These are phyloP conservation scores for Tenthredo amoena DNA, from an alignment of 2,888 invertebrate genomes.

Conservation along the genomic window DNA sequence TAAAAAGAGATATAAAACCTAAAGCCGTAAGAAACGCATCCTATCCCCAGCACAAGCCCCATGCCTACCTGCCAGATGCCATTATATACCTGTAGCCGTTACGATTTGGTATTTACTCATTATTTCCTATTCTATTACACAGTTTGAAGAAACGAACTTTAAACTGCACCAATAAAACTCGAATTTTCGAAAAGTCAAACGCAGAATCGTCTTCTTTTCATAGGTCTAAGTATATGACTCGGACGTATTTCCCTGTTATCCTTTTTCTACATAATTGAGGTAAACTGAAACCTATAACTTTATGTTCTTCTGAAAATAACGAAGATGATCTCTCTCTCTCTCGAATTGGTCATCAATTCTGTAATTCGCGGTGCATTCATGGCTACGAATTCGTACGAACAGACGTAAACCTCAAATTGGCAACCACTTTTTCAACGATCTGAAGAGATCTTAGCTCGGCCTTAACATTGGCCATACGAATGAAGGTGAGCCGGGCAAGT, in stretches of 20 bases:
- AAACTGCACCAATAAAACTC: not conserved
- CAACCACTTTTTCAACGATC: not conserved
- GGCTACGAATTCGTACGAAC: not conserved
- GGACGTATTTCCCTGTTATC: not conserved
- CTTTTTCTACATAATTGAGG: not conserved
- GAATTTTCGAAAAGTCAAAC: not conserved
- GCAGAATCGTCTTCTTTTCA: not conserved
- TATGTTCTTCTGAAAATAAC: not conserved
- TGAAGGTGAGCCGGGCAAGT: slow-evolving; percentile 9
- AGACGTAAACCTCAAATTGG: not conserved
- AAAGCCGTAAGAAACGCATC: slow-evolving; percentile 28
- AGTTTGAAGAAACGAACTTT: not conserved
- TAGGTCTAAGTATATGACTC: not conserved
- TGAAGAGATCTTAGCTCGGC: slow-evolving; percentile 15
- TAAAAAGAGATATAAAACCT: not conserved
- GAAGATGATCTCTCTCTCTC: not conserved
- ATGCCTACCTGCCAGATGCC: slow-evolving; percentile 12
- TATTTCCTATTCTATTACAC: not conserved
- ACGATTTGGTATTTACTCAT: not conserved
- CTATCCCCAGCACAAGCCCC: not conserved
- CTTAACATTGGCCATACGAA: slow-evolving; percentile 33
- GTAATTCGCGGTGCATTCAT: not conserved
- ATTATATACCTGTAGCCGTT: slow-evolving; percentile 7
- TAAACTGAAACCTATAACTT: not conserved
- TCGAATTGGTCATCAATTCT: not conserved